A percentile compares a stretch with the other conserved stretches of the same genome.
These are phyloP conservation scores for Eustalomyia histrio DNA, from an alignment of 2,888 invertebrate species.

Conservation along the genomic window DNA sequence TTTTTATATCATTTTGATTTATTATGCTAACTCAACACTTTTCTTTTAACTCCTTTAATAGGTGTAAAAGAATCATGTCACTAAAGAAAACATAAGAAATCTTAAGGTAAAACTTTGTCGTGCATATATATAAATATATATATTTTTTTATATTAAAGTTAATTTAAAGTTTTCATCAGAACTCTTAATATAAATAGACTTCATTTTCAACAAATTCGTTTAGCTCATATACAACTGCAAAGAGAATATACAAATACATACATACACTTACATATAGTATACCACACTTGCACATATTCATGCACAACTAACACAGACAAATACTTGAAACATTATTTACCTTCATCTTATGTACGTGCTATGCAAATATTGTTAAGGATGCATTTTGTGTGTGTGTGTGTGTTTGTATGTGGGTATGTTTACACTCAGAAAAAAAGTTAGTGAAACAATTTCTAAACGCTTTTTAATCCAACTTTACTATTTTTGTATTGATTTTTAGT, in stretches of 20 bases:
- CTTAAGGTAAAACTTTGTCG: constrained; percentile 44
- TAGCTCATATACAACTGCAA: constrained; percentile 39
- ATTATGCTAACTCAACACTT: constrained; percentile 42
- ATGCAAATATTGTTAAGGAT: constrained; percentile 55
- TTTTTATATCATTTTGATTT: constrained; percentile 60
- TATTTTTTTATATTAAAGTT: constrained; percentile 51
- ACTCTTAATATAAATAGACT: constrained; percentile 55
- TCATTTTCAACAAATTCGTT: constrained; percentile 54
- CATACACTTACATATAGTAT: too few relatives aligned
- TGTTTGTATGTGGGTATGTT: too few relatives aligned
- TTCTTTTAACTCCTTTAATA: constrained; percentile 51
- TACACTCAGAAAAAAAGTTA: too few relatives aligned
- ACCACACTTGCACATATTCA: background rate
- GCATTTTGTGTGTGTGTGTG: background rate
- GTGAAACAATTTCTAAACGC: too few relatives aligned
- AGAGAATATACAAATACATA: background rate
- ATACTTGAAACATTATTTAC: constrained; percentile 32
- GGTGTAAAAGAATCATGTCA: constrained; percentile 55
- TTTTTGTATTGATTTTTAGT: too few relatives aligned
- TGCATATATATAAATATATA: constrained; percentile 28
- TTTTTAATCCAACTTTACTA: too few relatives aligned
- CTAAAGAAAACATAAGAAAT: constrained; percentile 12
- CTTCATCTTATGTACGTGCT: constrained; percentile 24
- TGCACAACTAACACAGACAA: background rate
- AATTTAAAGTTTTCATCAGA: constrained; percentile 62